Percentiles rank a stretch among this genome's conserved stretches.
Evolutionary conservation across 92 coral and sea anemone species (phyloP).

Genomic region (Porites rus): DNA sequence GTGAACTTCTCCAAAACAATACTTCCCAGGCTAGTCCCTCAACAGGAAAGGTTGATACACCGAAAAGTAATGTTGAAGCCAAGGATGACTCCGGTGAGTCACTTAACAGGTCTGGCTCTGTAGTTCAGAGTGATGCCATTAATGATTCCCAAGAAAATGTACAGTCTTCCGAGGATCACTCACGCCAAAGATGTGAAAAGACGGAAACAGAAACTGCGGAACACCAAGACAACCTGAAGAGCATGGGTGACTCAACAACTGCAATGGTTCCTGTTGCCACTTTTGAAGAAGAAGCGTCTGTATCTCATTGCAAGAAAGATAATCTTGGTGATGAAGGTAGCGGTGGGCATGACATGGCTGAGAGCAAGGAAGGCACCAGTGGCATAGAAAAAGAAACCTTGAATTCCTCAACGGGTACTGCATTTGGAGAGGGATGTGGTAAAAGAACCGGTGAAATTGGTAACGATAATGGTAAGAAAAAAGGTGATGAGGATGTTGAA

Average conservation of each 20-base stretch:
- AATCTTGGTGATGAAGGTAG: background rate
- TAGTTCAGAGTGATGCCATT: slow-evolving; percentile 11
- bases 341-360: background rate
- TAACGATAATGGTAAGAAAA: background rate
- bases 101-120: background rate
- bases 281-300: background rate
- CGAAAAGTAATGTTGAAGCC: background rate
- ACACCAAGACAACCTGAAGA: background rate
- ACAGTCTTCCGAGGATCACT: background rate
- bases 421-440: background rate
- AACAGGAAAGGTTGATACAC: slow-evolving; percentile 29
- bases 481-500: background rate
- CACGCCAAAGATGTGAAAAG: background rate
- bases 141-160: background rate
- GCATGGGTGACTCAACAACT: background rate
- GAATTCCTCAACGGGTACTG: background rate
- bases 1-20: slow-evolving; percentile 62
- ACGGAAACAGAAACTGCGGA: background rate
- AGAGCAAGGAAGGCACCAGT: background rate
- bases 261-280: background rate
- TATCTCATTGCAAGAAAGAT: background rate
- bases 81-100: slow-evolving; percentile 13
- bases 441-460: background rate
- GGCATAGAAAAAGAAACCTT: background rate
- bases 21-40: slow-evolving; percentile 44